Conservation (phyloP, 2,113 vertebrate genomes). For the Xenopus borealis region DNA sequence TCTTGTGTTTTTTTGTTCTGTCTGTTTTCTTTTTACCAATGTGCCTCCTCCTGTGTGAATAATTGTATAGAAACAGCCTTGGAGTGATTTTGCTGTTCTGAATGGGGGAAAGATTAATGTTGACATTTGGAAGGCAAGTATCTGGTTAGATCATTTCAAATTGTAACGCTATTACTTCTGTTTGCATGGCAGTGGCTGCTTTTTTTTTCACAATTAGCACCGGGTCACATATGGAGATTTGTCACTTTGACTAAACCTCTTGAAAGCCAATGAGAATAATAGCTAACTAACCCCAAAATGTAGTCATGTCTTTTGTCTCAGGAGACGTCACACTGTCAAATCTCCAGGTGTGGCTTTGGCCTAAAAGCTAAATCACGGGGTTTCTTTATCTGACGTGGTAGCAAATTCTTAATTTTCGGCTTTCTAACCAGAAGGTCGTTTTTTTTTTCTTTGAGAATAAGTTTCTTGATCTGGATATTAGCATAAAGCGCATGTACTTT, state of each 20-base stretch:
- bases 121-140: constrained; percentile 99
- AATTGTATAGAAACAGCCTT: constrained; percentile 89
- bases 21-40: constrained; percentile 58
- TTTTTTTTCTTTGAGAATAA: constrained; percentile 46
- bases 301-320: too few relatives aligned
- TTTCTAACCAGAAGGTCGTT: constrained; percentile 48
- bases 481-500: constrained; percentile 63
- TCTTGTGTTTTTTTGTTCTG: constrained; percentile 70
- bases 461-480: constrained; percentile 53
- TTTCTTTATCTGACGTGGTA: background rate
- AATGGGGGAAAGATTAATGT: constrained; percentile 99
- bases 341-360: too few relatives aligned
- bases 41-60: constrained; percentile 74
- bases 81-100: constrained; percentile 96
- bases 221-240: too few relatives aligned
- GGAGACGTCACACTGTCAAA: too few relatives aligned
- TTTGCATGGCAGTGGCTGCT: constrained; percentile 74
- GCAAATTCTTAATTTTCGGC: constrained; percentile 46
- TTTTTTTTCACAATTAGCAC: constrained; percentile 48
- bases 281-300: too few relatives aligned
- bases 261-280: too few relatives aligned
- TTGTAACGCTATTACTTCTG: constrained; percentile 53
- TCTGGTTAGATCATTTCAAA: constrained; percentile 67
- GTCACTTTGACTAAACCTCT: too few relatives aligned
- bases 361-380: background rate